Evolutionary conservation across 2,888 invertebrate species (phyloP).

Genomic region (Machimus rusticus): DNA sequence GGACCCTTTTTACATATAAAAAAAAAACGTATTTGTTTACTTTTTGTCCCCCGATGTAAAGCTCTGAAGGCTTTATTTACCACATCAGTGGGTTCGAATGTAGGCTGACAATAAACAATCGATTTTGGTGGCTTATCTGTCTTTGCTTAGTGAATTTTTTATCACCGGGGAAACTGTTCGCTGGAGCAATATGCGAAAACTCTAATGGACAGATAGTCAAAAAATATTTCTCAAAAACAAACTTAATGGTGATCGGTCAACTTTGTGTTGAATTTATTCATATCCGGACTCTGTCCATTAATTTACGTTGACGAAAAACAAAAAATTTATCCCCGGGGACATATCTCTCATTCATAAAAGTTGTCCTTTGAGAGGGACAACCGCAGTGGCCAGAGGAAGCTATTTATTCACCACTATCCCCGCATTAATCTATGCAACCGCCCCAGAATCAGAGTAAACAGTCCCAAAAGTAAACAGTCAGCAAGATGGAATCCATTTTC

Average conservation of each 20-base stretch:
- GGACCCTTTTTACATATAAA: neutral
- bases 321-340: neutral
- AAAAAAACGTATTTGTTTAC: conserved; percentile 7
- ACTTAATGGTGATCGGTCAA: neutral
- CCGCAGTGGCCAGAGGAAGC: neutral
- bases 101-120: neutral
- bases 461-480: neutral
- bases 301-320: neutral
- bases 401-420: neutral
- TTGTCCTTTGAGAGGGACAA: neutral
- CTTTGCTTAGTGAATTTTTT: neutral
- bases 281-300: neutral
- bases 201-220: neutral
- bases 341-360: neutral
- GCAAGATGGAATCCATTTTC: neutral
- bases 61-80: conserved; percentile 18
- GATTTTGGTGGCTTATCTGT: neutral
- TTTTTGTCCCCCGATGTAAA: neutral
- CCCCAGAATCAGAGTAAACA: neutral
- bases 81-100: conserved; percentile 2
- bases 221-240: neutral
- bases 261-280: neutral
- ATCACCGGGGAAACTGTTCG: neutral
- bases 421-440: neutral
- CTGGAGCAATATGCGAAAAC: neutral